These are phyloP conservation scores for Conus canariensis DNA, from an alignment of 2,888 invertebrate species.

Conservation along the genomic window DNA sequence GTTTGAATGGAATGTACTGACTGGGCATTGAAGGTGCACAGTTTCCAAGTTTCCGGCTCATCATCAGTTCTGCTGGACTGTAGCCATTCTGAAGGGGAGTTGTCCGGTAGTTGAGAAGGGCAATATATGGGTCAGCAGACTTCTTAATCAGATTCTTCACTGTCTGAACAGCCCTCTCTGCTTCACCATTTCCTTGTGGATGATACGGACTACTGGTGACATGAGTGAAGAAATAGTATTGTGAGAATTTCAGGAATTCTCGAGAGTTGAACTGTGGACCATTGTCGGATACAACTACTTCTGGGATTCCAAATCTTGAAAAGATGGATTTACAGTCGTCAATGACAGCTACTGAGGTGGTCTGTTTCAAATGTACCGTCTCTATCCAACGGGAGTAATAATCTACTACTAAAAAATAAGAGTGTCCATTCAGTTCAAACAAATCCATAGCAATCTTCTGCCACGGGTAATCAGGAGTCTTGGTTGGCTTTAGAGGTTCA, in stretches of 20 bases:
- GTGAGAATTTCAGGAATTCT: not conserved
- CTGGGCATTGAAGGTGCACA: not conserved
- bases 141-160: not conserved
- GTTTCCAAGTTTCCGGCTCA: no score
- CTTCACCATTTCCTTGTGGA: constrained; percentile 21
- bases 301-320: not conserved
- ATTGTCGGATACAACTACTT: not conserved
- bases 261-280: constrained; percentile 8
- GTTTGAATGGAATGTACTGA: constrained; percentile 10
- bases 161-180: not conserved
- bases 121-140: not conserved
- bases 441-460: constrained; percentile 7
- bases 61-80: no score
- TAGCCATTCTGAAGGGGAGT: no score
- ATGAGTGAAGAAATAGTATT: not conserved
- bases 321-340: constrained; percentile 8
- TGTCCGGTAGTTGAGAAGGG: not conserved
- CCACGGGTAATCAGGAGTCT: constrained; percentile 9
- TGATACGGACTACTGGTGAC: constrained; percentile 1
- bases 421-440: not conserved
- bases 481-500: constrained; percentile 3
- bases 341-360: constrained; percentile 4
- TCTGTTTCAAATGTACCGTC: not conserved
- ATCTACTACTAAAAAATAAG: not conserved
- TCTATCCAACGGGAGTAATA: constrained; percentile 12